These are phyloP conservation scores for Acropternis orthonyx DNA, from an alignment of 2,797 vertebrate species.

Conservation along the genomic window DNA sequence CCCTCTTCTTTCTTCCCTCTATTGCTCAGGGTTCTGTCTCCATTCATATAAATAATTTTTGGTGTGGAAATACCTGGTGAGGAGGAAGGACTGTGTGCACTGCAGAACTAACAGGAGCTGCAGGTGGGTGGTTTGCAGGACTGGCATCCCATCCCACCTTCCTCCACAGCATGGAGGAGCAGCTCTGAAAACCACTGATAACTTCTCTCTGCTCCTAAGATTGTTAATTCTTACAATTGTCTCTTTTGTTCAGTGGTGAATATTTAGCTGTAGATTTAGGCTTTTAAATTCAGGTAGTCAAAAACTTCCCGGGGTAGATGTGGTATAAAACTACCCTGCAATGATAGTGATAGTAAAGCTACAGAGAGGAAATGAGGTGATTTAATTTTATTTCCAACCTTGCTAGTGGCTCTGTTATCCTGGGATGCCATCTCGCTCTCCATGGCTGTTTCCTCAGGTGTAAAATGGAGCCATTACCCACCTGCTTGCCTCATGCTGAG, in stretches of 20 bases:
- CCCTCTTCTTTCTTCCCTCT: neutral
- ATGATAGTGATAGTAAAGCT: neutral
- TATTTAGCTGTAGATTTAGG: neutral
- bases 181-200: neutral
- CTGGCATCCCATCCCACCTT: neutral
- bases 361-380: neutral
- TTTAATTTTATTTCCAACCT: slow-evolving; percentile 4
- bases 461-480: slow-evolving; percentile 34
- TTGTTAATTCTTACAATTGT: neutral
- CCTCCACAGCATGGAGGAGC: neutral
- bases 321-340: neutral
- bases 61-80: neutral
- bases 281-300: neutral
- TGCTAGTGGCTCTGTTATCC: neutral
- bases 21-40: neutral
- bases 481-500: neutral
- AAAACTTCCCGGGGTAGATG: neutral
- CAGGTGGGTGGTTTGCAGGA: neutral
- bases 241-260: neutral
- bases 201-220: neutral
- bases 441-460: neutral
- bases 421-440: neutral
- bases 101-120: neutral
- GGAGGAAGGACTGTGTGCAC: neutral
- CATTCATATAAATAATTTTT: neutral